These are phyloP conservation scores for Arrhopalites spinosus DNA, from an alignment of 2,888 invertebrate genomes.

Conservation along the genomic window DNA sequence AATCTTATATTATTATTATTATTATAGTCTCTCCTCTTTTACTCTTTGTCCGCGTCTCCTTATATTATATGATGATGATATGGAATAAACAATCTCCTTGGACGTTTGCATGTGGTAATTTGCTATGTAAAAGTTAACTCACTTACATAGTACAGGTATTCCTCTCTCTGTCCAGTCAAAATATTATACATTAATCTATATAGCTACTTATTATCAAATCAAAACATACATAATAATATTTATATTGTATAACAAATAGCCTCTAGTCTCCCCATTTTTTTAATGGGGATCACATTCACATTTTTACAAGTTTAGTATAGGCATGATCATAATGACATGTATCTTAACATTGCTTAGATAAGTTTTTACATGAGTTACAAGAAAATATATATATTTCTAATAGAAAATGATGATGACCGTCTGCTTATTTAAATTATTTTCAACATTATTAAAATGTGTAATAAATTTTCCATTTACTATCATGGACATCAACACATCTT, in stretches of 20 bases:
- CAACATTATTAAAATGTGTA: too few relatives aligned
- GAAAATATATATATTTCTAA: too few relatives aligned
- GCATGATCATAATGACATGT: too few relatives aligned
- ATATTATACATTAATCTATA: conserved; percentile 6
- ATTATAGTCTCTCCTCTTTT: conserved; percentile 30
- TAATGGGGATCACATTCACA: too few relatives aligned
- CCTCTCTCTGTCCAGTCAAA: conserved; percentile 24
- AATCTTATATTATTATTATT: neutral
- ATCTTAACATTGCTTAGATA: too few relatives aligned
- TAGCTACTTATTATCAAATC: neutral
- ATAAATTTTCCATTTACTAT: too few relatives aligned
- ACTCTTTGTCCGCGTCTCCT: conserved; percentile 5
- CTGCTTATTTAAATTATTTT: too few relatives aligned
- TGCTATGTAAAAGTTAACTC: conserved; percentile 24
- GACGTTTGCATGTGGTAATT: conserved; percentile 34
- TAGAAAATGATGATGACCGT: too few relatives aligned
- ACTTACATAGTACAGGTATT: conserved; percentile 1
- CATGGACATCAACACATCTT: too few relatives aligned
- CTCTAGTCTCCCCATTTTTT: neutral
- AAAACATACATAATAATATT: neutral
- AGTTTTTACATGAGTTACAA: too few relatives aligned
- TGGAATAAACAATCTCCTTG: conserved; percentile 26
- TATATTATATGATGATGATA: neutral
- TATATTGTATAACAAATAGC: neutral
- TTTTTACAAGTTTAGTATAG: too few relatives aligned